Evolutionary conservation across 2,888 invertebrate genomes (phyloP).

Genomic region (Caenorhabditis virilis): DNA sequence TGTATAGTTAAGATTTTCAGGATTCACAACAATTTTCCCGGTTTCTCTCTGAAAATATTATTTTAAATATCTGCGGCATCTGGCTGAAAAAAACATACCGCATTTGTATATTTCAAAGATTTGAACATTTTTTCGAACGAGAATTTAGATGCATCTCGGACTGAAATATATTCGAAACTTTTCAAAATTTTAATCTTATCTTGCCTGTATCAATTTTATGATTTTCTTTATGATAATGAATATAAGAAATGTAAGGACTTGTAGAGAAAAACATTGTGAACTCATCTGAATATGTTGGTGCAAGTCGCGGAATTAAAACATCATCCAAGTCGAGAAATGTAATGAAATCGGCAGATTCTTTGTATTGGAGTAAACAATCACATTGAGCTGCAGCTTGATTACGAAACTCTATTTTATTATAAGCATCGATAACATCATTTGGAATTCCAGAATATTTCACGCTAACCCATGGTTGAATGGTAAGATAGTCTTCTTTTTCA

Average conservation of each 20-base stretch:
- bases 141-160: slow-evolving; percentile 19
- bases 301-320: slow-evolving; percentile 43
- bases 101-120: slow-evolving; percentile 12
- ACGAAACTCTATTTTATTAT: slow-evolving; percentile 42
- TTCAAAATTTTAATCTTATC: too few relatives aligned
- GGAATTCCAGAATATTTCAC: slow-evolving; percentile 29
- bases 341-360: slow-evolving; percentile 47
- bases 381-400: slow-evolving; percentile 48
- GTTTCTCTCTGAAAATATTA: slow-evolving; percentile 11
- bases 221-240: slow-evolving; percentile 31
- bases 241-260: background rate
- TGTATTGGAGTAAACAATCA: slow-evolving; percentile 48
- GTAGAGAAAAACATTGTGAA: slow-evolving; percentile 5
- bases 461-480: slow-evolving; percentile 44
- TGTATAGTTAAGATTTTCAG: slow-evolving; percentile 38
- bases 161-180: too few relatives aligned
- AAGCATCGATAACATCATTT: slow-evolving; percentile 28
- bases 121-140: slow-evolving; percentile 36
- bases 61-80: background rate
- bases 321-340: slow-evolving; percentile 49
- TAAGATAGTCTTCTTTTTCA: slow-evolving; percentile 40
- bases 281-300: slow-evolving; percentile 41
- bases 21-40: slow-evolving; percentile 46
- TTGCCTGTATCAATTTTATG: slow-evolving; percentile 7
- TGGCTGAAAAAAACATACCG: background rate